Evolutionary conservation across 2,888 invertebrate species (phyloP).

Genomic region (Trichacis sp.): DNA sequence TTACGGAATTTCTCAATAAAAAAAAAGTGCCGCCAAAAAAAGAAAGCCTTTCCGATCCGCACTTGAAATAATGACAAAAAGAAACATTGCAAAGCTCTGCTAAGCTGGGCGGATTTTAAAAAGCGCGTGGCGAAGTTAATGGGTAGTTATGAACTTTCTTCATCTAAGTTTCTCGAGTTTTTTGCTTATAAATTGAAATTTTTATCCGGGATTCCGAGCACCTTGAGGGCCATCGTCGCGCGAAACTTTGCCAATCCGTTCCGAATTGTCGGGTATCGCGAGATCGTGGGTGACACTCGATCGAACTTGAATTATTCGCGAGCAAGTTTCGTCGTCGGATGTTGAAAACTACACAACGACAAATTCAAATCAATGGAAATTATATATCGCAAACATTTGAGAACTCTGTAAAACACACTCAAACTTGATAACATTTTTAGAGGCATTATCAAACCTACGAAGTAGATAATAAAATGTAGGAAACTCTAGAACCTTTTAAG

Average conservation of each 20-base stretch:
- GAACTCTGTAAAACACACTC: no score
- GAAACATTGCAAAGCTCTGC: slow-evolving; percentile 8
- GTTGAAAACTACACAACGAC: no score
- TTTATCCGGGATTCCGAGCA: slow-evolving; percentile 51
- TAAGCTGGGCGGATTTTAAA: slow-evolving; percentile 41
- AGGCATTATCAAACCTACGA: no score
- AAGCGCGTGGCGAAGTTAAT: slow-evolving; percentile 50
- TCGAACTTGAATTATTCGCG: slow-evolving; percentile 29
- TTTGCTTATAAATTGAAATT: slow-evolving; percentile 60
- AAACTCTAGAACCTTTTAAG: background rate
- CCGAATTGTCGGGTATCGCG: slow-evolving; percentile 40
- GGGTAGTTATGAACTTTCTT: slow-evolving; percentile 60
- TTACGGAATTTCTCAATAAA: no score
- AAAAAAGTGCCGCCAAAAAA: no score
- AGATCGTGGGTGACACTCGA: slow-evolving; percentile 37
- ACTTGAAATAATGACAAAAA: background rate
- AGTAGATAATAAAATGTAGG: no score
- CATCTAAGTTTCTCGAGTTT: slow-evolving; percentile 56
- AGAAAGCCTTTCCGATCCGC: background rate
- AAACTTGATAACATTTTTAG: no score
- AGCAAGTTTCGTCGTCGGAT: background rate
- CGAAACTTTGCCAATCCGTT: slow-evolving; percentile 33
- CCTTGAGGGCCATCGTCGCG: slow-evolving; percentile 47
- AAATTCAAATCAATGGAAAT: no score
- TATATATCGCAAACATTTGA: no score